Base-by-base conservation (phyloP, 1,140 invertebrate species). In the Oedothorax gibbosus region DNA sequence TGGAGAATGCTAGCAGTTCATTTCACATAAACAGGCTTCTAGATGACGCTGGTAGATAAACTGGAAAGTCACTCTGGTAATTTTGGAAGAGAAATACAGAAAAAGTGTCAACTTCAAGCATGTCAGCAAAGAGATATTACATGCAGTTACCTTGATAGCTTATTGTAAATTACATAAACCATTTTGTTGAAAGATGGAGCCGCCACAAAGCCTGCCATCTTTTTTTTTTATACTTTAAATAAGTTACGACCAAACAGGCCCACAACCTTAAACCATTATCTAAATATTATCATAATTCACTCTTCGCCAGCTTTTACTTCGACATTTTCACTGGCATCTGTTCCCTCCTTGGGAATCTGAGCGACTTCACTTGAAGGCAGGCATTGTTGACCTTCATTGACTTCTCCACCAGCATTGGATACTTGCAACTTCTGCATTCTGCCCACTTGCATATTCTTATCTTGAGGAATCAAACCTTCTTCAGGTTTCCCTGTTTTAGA, bases 1-100 rank as follows among this genome's bases (percentile, higher is more conserved):
- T 62, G 51, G 80, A 82, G 57, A 73, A 68, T 65, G 49, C 80
- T 84, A 84, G 65, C 71, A 84, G 62, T 84, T 82, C 71, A 49
- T 84, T 73, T 68, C 81, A 84, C 56, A 84, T 65, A 57, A 84
- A 76, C 57, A 76, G 35, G 66, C 76, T 75, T 65, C 81, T 84
- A 84, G 81, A 84, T 84, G 81, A 72, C 71, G 56, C 51, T 72
- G 81, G 60, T 84, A 82, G 78, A 71, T 53, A 71, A 76, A 73
- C 51, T 66, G 57, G 72, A 76, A 68, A 84, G 81, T 84, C 81
- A 35, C 69, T 75, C 60, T 76, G 8, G 49, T 65, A 75, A 65
- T 54, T 71, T 75, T 65, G 69, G 60, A 84, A 84, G 81, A 82
- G 35, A 84, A 81, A 84, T 75, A 76, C 72, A 57, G 57, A 84